Percentiles rank a stretch among this genome's conserved stretches.
Conservation (phyloP, 2,797 vertebrate species). For the Distichodus sexfasciatus region DNA sequence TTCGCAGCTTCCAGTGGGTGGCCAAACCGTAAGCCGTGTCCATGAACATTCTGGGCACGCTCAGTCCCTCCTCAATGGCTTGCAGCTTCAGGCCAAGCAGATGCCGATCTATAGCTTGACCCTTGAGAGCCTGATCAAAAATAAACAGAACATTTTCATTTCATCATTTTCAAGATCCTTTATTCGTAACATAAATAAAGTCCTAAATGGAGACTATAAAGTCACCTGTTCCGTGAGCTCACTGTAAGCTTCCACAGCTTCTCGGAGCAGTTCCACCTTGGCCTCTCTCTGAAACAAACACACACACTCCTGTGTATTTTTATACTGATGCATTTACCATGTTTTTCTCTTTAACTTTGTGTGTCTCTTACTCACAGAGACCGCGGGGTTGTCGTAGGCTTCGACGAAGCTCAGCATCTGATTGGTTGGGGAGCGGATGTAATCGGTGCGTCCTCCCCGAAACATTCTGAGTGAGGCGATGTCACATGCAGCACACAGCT, state of each 20-base stretch:
- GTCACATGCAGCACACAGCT: constrained; percentile 73
- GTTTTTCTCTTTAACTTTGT: background rate
- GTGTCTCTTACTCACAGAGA: constrained; percentile 62
- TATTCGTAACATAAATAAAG: too few species aligned
- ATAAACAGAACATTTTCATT: background rate
- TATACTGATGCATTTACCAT: too few species aligned
- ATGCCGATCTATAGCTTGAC: constrained; percentile 75
- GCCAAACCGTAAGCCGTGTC: constrained; percentile 82
- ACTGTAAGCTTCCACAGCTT: constrained; percentile 70
- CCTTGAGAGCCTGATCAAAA: constrained; percentile 66
- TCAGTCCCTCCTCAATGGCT: constrained; percentile 78
- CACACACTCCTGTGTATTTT: constrained; percentile 10
- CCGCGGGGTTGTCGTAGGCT: constrained; percentile 65
- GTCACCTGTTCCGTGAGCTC: constrained; percentile 72
- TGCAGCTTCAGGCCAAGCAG: constrained; percentile 81
- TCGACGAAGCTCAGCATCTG: constrained; percentile 72
- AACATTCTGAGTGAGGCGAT: constrained; percentile 78
- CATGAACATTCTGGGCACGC: constrained; percentile 82
- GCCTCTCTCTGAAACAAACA: constrained; percentile 66
- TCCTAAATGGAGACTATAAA: background rate
- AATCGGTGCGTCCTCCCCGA: constrained; percentile 74
- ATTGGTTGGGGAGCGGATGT: constrained; percentile 76
- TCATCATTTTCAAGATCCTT: too few species aligned
- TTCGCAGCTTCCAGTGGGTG: constrained; percentile 82
- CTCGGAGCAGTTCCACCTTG: constrained; percentile 70